These are phyloP conservation scores for Drosophila austrosaltans DNA, from an alignment of 2,888 invertebrate species.

Conservation along the genomic window DNA sequence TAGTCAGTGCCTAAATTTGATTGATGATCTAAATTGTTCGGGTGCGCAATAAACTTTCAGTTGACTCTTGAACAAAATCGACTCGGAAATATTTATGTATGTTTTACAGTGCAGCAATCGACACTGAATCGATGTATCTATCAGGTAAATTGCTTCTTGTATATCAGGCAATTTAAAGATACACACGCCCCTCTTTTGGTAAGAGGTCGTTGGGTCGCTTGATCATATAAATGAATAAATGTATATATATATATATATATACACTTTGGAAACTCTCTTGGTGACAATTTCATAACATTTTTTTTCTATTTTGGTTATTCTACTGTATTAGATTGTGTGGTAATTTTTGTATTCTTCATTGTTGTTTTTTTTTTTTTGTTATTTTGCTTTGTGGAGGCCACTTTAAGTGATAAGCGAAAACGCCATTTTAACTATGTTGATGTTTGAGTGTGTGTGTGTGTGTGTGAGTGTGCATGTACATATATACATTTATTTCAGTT, in stretches of 20 bases:
- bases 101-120: not conserved
- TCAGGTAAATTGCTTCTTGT: constrained; percentile 10
- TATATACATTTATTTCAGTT: constrained; percentile 34
- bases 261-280: not conserved
- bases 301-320: not conserved
- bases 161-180: constrained; percentile 7
- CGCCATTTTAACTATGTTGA: constrained; percentile 55
- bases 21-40: constrained; percentile 46
- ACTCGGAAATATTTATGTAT: constrained; percentile 20
- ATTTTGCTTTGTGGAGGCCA: constrained; percentile 48
- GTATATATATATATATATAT: not conserved
- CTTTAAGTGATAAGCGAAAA: constrained; percentile 68
- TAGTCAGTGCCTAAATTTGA: constrained; percentile 21
- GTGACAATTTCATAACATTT: constrained; percentile 3
- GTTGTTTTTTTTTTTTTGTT: constrained; percentile 18
- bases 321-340: not conserved
- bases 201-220: constrained; percentile 6
- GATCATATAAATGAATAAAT: constrained; percentile 4
- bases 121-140: not conserved
- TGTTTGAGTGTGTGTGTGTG: constrained; percentile 14
- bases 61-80: constrained; percentile 45
- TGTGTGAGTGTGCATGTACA: constrained; percentile 24
- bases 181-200: constrained; percentile 6
- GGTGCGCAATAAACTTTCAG: constrained; percentile 53
- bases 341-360: constrained; percentile 10